These are phyloP conservation scores for Zoanthus gigantus DNA, from an alignment of 92 coral and sea anemone genomes.

Conservation along the genomic window DNA sequence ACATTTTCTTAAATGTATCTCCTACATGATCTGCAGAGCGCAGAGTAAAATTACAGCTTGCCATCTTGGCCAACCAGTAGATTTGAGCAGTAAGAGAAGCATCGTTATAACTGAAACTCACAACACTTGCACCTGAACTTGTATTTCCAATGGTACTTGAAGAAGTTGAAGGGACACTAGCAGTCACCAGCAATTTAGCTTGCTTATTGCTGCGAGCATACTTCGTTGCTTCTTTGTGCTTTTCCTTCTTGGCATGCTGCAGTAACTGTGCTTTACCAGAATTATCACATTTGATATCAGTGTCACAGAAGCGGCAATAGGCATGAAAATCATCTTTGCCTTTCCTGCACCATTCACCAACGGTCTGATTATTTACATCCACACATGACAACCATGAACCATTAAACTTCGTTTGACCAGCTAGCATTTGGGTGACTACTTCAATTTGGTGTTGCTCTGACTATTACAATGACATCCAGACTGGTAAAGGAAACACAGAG, in stretches of 20 bases:
- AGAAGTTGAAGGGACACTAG: neutral
- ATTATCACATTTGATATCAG: slow-evolving; percentile 40
- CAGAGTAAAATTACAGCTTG: slow-evolving; percentile 56
- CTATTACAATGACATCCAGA: neutral
- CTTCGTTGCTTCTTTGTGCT: slow-evolving; percentile 32
- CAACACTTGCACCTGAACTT: slow-evolving; percentile 45
- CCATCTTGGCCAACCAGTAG: slow-evolving; percentile 60
- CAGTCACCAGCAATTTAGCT: slow-evolving; percentile 40
- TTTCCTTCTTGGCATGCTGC: slow-evolving; percentile 40
- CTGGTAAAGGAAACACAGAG: neutral
- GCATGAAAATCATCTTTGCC: slow-evolving; percentile 57
- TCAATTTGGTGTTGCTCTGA: neutral
- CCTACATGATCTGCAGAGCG: slow-evolving; percentile 56
- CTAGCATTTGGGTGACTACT: neutral
- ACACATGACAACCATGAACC: slow-evolving; percentile 43
- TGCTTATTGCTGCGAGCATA: slow-evolving; percentile 16
- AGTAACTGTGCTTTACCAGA: slow-evolving; percentile 40
- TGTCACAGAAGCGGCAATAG: slow-evolving; percentile 56
- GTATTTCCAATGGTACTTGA: slow-evolving; percentile 27
- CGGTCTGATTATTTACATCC: slow-evolving; percentile 47
- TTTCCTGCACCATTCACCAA: slow-evolving; percentile 56
- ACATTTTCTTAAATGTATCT: slow-evolving; percentile 35
- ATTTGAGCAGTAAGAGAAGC: slow-evolving; percentile 51
- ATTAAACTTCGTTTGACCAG: slow-evolving; percentile 36
- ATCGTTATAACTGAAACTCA: slow-evolving; percentile 40